Evolutionary conservation across 1,140 invertebrate genomes (phyloP).

Genomic region (Wasmannia auropunctata): DNA sequence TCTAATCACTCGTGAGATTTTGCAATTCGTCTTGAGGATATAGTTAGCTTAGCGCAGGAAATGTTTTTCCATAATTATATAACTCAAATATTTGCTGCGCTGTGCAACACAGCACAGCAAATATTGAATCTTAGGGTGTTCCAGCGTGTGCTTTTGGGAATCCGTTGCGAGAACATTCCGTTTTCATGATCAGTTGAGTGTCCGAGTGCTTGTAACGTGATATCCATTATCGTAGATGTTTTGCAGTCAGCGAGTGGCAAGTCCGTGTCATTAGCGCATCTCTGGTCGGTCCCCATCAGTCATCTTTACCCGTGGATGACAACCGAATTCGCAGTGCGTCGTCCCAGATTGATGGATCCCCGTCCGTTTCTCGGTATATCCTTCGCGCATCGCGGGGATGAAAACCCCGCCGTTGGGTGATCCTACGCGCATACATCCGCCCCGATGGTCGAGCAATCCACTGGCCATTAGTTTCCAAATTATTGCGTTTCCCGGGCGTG

Average conservation of each 20-base stretch:
- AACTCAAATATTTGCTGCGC: neutral
- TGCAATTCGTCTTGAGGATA: neutral
- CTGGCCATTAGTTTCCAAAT: constrained; percentile 73
- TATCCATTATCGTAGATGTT: constrained; percentile 73
- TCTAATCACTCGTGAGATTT: neutral
- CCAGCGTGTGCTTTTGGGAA: neutral
- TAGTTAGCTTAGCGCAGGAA: neutral
- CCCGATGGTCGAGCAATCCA: constrained; percentile 58
- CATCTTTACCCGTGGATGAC: constrained; percentile 70
- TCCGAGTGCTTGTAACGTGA: constrained; percentile 46
- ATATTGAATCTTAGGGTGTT: neutral
- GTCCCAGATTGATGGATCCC: constrained; percentile 73
- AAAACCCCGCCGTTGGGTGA: constrained; percentile 60
- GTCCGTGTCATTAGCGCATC: constrained; percentile 72
- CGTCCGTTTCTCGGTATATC: constrained; percentile 68
- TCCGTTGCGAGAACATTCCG: neutral
- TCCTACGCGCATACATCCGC: constrained; percentile 18
- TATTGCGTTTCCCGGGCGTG: constrained; percentile 64
- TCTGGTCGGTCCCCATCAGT: constrained; percentile 72
- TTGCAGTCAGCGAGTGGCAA: constrained; percentile 67
- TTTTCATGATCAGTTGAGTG: constrained; percentile 34
- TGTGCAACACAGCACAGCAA: too few relatives aligned
- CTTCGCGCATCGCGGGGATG: constrained; percentile 50
- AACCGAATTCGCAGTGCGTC: constrained; percentile 68
- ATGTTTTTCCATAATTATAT: neutral